A percentile compares a stretch with the other conserved stretches of the same genome.
phyloP scores from a whole-genome alignment of 2,797 vertebrate species.

The Galagoides demidoff region DNA sequence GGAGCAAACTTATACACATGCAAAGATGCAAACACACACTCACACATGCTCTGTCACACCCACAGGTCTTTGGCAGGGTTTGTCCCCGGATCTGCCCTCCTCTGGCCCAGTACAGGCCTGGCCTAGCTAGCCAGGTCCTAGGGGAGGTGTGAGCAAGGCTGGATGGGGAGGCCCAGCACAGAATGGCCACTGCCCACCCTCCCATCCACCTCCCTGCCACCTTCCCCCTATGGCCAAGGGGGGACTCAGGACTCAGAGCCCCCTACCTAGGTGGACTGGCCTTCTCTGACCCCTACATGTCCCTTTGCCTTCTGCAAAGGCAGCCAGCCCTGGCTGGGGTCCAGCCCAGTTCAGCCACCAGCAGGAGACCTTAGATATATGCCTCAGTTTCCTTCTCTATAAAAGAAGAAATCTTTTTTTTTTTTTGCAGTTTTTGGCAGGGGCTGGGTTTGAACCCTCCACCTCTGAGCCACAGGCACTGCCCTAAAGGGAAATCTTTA shows the following conservation, averaged over 20 bases:
- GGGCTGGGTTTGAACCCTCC: too few relatives aligned
- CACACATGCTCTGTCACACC: not conserved
- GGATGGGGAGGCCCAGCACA: not conserved
- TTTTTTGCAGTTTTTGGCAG: too few relatives aligned
- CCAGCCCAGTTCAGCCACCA: not conserved
- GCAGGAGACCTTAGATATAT: too few relatives aligned
- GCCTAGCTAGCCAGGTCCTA: not conserved
- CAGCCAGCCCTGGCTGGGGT: not conserved
- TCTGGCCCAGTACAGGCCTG: too few relatives aligned
- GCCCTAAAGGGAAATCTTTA: not conserved
- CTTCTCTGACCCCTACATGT: not conserved
- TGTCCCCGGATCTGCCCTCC: not conserved
- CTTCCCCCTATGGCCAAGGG: not conserved
- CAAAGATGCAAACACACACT: not conserved
- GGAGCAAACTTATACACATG: not conserved
- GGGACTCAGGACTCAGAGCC: not conserved
- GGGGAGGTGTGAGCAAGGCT: not conserved
- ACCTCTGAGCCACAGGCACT: too few relatives aligned
- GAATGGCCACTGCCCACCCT: too few relatives aligned
- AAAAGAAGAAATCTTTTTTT: too few relatives aligned
- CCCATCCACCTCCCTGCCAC: not conserved
- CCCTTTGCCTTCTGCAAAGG: not conserved
- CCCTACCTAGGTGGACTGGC: not conserved
- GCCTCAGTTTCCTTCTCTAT: too few relatives aligned
- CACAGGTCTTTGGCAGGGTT: not conserved